These are phyloP conservation scores for Leuciscus idus DNA, from an alignment of 2,113 vertebrate species.

Conservation along the genomic window DNA sequence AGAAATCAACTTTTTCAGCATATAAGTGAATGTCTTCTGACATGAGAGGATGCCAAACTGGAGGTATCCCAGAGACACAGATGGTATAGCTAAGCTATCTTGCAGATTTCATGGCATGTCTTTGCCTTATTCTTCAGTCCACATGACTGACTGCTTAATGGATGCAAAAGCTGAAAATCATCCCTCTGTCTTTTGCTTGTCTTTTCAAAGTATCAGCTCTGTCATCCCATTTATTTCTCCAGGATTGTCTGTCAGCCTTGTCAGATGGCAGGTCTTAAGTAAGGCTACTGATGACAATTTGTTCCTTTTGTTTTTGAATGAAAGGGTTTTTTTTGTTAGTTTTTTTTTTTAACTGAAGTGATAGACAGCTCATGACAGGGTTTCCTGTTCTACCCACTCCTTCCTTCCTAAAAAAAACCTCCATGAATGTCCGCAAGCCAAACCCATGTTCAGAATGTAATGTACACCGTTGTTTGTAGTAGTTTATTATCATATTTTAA, in stretches of 20 bases:
- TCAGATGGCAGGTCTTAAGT: constrained; percentile 19
- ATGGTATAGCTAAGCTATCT: constrained; percentile 44
- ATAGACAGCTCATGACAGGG: constrained; percentile 4
- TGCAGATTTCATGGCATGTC: constrained; percentile 39
- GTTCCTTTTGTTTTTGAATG: constrained; percentile 8
- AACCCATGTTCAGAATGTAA: not conserved
- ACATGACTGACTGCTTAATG: constrained; percentile 46
- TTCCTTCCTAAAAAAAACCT: not conserved
- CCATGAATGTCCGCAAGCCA: not conserved
- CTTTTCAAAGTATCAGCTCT: constrained; percentile 21
- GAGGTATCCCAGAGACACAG: constrained; percentile 43
- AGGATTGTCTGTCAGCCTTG: constrained; percentile 35
- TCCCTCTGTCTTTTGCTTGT: constrained; percentile 37
- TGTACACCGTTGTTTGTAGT: no score
- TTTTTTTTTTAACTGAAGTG: constrained; percentile 24
- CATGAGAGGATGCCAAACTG: constrained; percentile 32
- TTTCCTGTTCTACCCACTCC: constrained; percentile 6
- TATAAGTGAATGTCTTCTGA: constrained; percentile 19
- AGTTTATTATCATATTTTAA: not conserved
- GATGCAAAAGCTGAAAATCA: constrained; percentile 43
- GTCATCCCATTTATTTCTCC: constrained; percentile 33
- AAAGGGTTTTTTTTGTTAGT: not conserved
- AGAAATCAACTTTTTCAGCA: constrained; percentile 37
- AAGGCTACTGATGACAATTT: constrained; percentile 2
- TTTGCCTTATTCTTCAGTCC: constrained; percentile 30